Conservation (phyloP, 2,888 invertebrate genomes). For the Drosophila melanosoma region DNA sequence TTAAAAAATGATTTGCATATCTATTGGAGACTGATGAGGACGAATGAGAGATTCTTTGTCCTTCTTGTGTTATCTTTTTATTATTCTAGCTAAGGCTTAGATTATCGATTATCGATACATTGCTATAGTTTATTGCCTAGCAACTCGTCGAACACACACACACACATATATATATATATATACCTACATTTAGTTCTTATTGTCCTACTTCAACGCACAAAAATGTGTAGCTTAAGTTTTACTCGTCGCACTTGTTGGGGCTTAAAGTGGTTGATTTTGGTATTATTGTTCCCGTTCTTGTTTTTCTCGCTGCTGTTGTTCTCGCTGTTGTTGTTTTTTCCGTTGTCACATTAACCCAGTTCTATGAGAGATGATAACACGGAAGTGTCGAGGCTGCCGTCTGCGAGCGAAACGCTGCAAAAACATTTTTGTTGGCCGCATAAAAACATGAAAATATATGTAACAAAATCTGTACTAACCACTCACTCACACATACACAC, state of each 20-base stretch:
- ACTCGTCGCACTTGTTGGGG: slow-evolving; percentile 11
- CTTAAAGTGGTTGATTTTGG: slow-evolving; percentile 21
- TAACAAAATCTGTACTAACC: slow-evolving; percentile 43
- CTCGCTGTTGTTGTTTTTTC: slow-evolving; percentile 20
- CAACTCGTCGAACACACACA: neutral
- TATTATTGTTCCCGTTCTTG: slow-evolving; percentile 16
- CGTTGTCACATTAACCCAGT: slow-evolving; percentile 74
- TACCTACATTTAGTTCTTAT: slow-evolving; percentile 8
- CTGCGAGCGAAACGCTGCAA: slow-evolving; percentile 48
- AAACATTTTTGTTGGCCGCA: slow-evolving; percentile 62
- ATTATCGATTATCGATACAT: neutral
- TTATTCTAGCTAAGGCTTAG: neutral
- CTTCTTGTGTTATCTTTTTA: too few species aligned
- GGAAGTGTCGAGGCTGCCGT: slow-evolving; percentile 66
- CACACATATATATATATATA: neutral
- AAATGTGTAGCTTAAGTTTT: slow-evolving; percentile 28
- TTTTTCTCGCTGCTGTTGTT: slow-evolving; percentile 23
- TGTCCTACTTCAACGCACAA: slow-evolving; percentile 25
- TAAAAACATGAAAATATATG: slow-evolving; percentile 69
- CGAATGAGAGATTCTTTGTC: neutral
- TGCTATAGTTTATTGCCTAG: neutral
- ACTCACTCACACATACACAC: slow-evolving; percentile 27
- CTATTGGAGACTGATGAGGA: neutral
- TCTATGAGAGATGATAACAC: slow-evolving; percentile 63
- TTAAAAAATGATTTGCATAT: neutral